phyloP scores from a whole-genome alignment of 2,888 invertebrate species.

The Invenusta paracnida region DNA sequence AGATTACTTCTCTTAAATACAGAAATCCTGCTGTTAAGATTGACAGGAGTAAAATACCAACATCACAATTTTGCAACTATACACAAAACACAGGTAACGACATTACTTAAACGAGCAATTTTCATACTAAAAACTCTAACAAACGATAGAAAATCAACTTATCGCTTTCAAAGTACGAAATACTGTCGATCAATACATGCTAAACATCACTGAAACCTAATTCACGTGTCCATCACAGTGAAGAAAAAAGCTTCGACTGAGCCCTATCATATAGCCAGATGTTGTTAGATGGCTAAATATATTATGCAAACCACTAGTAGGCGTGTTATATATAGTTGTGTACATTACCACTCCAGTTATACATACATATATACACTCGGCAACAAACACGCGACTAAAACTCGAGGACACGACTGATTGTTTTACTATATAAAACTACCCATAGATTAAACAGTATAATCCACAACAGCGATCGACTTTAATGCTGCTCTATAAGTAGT shows the following conservation, averaged over 20 bases:
- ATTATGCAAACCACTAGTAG: too few relatives aligned
- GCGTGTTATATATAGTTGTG: neutral
- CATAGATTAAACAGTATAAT: too few relatives aligned
- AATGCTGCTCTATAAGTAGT: too few relatives aligned
- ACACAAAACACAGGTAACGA: neutral
- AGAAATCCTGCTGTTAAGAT: constrained; percentile 55
- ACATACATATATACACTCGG: too few relatives aligned
- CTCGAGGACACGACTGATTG: constrained; percentile 6
- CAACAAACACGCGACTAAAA: neutral
- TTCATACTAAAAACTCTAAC: constrained; percentile 28
- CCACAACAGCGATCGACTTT: too few relatives aligned
- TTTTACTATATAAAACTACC: neutral
- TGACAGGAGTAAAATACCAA: constrained; percentile 49
- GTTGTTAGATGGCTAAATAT: neutral
- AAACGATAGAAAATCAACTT: constrained; percentile 17
- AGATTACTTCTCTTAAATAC: neutral
- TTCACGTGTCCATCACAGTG: constrained; percentile 19
- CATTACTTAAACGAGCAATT: constrained; percentile 25
- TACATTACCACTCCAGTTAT: neutral
- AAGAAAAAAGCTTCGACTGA: too few relatives aligned
- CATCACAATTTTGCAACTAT: too few relatives aligned
- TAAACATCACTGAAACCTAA: constrained; percentile 13
- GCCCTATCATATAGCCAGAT: constrained; percentile 6
- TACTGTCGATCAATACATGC: constrained; percentile 26
- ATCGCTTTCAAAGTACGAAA: constrained; percentile 26